Percentiles rank a stretch among this genome's conserved stretches.
phyloP scores from a whole-genome alignment of 2,888 invertebrate genomes.

The Coleophora deauratella region DNA sequence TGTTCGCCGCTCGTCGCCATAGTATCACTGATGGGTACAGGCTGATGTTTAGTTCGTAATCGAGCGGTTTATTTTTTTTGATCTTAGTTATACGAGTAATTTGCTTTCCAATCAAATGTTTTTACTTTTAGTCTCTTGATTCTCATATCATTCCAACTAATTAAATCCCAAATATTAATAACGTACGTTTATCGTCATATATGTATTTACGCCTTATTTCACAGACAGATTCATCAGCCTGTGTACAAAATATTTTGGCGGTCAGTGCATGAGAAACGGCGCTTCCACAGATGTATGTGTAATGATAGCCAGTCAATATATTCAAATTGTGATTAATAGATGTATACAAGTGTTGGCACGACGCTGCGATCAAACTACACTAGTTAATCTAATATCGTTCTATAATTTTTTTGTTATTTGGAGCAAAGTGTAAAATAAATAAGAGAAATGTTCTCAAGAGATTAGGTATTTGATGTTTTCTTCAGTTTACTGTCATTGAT shows the following conservation, averaged over 20 bases:
- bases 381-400: constrained; percentile 13
- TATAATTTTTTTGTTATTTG: constrained; percentile 3
- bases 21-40: constrained; percentile 25
- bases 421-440: too few relatives aligned
- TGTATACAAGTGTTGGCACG: constrained; percentile 26
- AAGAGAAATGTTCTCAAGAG: too few relatives aligned
- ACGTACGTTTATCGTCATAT: too few relatives aligned
- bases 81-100: constrained; percentile 3
- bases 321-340: constrained; percentile 67
- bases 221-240: constrained; percentile 28
- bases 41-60: constrained; percentile 32
- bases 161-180: too few relatives aligned
- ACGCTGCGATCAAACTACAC: constrained; percentile 23
- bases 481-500: too few relatives aligned
- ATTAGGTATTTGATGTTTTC: too few relatives aligned
- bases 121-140: too few relatives aligned
- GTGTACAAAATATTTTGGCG: constrained; percentile 30
- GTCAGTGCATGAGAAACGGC: constrained; percentile 39
- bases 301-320: constrained; percentile 60
- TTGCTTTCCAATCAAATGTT: neutral
- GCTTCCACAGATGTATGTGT: constrained; percentile 42
- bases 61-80: too few relatives aligned
- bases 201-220: too few relatives aligned
- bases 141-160: too few relatives aligned
- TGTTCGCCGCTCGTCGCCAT: constrained; percentile 43